Evolutionary conservation across 2,888 invertebrate genomes (phyloP), one percentile per base, ranked within the genome.

Genomic region (Drosophila meridionalis): DNA sequence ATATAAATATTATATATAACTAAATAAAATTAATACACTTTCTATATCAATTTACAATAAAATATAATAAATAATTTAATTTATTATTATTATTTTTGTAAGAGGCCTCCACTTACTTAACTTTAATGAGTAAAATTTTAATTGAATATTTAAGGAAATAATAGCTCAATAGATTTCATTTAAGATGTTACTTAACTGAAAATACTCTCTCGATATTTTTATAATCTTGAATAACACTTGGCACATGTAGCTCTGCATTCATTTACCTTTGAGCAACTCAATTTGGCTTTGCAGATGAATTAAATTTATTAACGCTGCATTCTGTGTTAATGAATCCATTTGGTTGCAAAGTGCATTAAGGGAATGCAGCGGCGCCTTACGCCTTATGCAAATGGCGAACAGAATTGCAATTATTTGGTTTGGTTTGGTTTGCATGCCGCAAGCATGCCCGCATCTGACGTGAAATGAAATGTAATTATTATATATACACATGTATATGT

Each of bases 341-440:
- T 47, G 36, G 45, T 30, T 66, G 40, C 38, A 58, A 59, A 57
- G 28, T 73, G 57, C 48, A 61, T 74, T 61, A 59, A 74, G 68
- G 52, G 40, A 60, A 62, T 69, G 66, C 53, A 47, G 11, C 47
- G 20, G 20, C 20, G 20, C 20, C 20, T 20, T 20, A 20, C 20
- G 34, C 32, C 20, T 70, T 58, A 62, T 40, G 38, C 64, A 56
- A 56, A 52, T 62, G 73, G 64, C 59, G 70, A 60, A 28, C 55
- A 58, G 47, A 72, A 73, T 64, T 78, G 60, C 57, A 78, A 82
- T 84, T 74, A 82, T 84, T 68, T 73, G 32, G 59, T 55, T 28
- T 32, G 68, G 34, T n/a, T 42, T 32, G 59, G 40, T 14, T 34
- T 45, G 28, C 6, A 30, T n/a, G 14, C 55, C 48, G 26, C 26